phyloP scores from a whole-genome alignment of 2,888 invertebrate species.

The Watsonalla binaria region DNA sequence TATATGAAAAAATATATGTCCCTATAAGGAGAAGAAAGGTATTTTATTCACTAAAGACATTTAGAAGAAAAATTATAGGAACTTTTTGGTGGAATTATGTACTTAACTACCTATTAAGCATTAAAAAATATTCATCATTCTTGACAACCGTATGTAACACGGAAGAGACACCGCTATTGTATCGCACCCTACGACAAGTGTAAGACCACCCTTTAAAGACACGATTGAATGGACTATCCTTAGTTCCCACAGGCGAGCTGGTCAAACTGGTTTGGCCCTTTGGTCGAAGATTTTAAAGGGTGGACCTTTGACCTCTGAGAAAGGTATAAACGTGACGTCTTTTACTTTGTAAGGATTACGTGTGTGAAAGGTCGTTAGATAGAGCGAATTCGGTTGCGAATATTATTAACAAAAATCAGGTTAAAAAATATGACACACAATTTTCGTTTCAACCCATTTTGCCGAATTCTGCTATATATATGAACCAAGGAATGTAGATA shows the following conservation, averaged over 20 bases:
- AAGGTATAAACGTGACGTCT: conserved; percentile 41
- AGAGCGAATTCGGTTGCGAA: neutral
- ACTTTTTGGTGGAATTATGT: conserved; percentile 10
- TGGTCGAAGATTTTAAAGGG: conserved; percentile 25
- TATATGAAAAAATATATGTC: too few relatives aligned
- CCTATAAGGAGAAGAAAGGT: too few relatives aligned
- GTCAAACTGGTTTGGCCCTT: conserved; percentile 59
- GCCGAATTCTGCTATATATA: too few relatives aligned
- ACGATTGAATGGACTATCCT: conserved; percentile 46
- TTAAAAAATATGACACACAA: too few relatives aligned
- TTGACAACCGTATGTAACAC: neutral
- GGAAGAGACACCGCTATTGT: conserved; percentile 12
- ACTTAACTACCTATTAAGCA: conserved; percentile 4
- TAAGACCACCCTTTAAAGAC: conserved; percentile 16
- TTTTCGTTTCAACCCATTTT: too few relatives aligned
- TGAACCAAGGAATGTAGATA: too few relatives aligned
- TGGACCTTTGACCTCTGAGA: conserved; percentile 45
- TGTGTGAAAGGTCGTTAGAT: conserved; percentile 24
- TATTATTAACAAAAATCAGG: neutral
- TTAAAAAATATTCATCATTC: neutral
- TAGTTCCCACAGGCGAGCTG: conserved; percentile 61
- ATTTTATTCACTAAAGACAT: too few relatives aligned
- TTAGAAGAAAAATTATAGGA: too few relatives aligned
- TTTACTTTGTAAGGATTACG: conserved; percentile 45
- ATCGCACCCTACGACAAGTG: conserved; percentile 29